These are phyloP conservation scores for Burhinus oedicnemus DNA, from an alignment of 2,113 vertebrate genomes.

Conservation along the genomic window DNA sequence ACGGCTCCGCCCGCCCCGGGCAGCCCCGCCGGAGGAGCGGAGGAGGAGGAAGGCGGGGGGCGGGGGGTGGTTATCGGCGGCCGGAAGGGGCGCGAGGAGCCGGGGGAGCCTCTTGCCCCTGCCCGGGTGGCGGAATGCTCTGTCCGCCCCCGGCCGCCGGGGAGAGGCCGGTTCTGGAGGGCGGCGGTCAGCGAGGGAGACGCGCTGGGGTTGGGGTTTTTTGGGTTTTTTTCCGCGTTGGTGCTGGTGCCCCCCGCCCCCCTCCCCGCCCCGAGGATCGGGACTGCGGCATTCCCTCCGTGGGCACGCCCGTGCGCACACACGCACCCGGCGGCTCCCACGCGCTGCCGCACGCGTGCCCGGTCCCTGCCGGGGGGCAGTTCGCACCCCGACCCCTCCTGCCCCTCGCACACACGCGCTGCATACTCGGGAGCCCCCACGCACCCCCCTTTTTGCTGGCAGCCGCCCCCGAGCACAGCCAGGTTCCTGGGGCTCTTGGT, in stretches of 20 bases:
- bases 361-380: neutral
- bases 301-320: neutral
- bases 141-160: neutral
- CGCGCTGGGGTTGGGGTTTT: too few species aligned
- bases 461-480: neutral
- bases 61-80: too few species aligned
- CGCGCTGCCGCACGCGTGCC: neutral
- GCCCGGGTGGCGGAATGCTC: neutral
- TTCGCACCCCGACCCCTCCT: neutral
- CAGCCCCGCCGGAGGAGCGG: too few species aligned
- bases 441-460: neutral
- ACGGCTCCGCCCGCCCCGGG: neutral
- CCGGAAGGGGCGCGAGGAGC: too few species aligned
- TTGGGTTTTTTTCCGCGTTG: too few species aligned
- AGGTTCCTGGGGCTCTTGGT: neutral
- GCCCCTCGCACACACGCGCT: neutral
- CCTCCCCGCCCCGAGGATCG: neutral
- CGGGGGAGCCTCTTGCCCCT: neutral
- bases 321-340: neutral
- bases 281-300: neutral
- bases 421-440: accelerated
- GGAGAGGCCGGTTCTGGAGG: too few species aligned
- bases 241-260: too few species aligned
- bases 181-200: neutral
- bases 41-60: too few species aligned